Evolutionary conservation across 53 echinoderm and acorn worm species (phyloP).

Genomic region (Apostichopus leukothele): DNA sequence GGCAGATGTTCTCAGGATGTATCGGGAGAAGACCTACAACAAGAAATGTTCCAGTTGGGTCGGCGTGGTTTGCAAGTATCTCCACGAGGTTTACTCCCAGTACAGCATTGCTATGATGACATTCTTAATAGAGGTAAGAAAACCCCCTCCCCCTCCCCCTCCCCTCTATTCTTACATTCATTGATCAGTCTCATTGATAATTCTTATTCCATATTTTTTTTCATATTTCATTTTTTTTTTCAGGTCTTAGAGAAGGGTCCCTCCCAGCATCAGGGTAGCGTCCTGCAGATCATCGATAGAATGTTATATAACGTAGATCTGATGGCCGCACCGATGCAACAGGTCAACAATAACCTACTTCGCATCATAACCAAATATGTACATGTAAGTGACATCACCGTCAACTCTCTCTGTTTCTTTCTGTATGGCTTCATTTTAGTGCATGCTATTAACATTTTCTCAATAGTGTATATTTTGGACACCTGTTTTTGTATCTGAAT

Average conservation of each 20-base stretch:
- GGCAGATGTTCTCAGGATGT: slow-evolving; percentile 86
- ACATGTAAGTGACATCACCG: slow-evolving; percentile 64
- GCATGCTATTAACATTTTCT: too few relatives aligned
- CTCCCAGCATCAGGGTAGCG: slow-evolving; percentile 80
- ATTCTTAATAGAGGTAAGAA: slow-evolving; percentile 82
- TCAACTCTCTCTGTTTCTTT: neutral
- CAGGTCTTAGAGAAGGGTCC: slow-evolving; percentile 99
- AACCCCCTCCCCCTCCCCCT: neutral
- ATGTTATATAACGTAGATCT: slow-evolving; percentile 91
- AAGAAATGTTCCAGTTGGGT: slow-evolving; percentile 88
- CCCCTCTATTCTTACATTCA: too few relatives aligned
- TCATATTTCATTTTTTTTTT: slow-evolving; percentile 30
- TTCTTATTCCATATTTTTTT: neutral
- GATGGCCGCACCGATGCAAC: slow-evolving; percentile 95
- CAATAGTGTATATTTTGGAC: too few relatives aligned
- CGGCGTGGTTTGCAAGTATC: slow-evolving; percentile 92
- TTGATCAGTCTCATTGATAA: neutral
- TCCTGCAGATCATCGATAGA: slow-evolving; percentile 90
- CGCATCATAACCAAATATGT: slow-evolving; percentile 98
- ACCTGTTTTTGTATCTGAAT: too few relatives aligned
- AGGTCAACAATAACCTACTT: slow-evolving; percentile 94
- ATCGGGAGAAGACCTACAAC: slow-evolving; percentile 86
- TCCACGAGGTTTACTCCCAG: slow-evolving; percentile 89
- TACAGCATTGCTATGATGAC: slow-evolving; percentile 98
- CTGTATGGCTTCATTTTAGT: neutral